These are phyloP conservation scores for Carabus problematicus DNA, from an alignment of 2,888 invertebrate species.

Conservation along the genomic window DNA sequence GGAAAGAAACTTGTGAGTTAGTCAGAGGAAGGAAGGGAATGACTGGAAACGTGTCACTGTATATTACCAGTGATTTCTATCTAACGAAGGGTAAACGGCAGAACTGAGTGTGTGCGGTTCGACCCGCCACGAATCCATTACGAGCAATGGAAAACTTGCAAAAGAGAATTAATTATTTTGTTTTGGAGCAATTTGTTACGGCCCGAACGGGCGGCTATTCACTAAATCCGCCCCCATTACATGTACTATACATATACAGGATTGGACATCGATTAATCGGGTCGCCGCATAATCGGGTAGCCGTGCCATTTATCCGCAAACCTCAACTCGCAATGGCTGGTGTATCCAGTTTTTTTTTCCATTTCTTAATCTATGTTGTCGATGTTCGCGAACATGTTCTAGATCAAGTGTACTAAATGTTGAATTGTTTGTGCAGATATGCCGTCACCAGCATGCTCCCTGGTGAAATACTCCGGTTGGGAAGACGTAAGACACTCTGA, in stretches of 20 bases:
- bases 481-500: slow-evolving; percentile 58
- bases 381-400: too few relatives aligned
- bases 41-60: background rate
- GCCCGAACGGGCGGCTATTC: background rate
- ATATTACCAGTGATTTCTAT: background rate
- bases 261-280: too few relatives aligned
- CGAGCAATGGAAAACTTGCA: slow-evolving; percentile 34
- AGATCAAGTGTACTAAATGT: too few relatives aligned
- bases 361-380: too few relatives aligned
- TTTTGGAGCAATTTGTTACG: slow-evolving; percentile 40
- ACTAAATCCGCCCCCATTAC: too few relatives aligned
- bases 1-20: background rate
- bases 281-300: too few relatives aligned
- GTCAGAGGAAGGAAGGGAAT: background rate
- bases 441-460: slow-evolving; percentile 60
- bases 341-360: too few relatives aligned
- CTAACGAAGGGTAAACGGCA: background rate
- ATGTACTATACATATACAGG: too few relatives aligned
- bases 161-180: slow-evolving; percentile 40
- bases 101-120: background rate
- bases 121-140: slow-evolving; percentile 38
- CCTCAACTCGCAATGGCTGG: too few relatives aligned
- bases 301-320: too few relatives aligned
- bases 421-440: slow-evolving; percentile 56
- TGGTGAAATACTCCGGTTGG: slow-evolving; percentile 62